These are phyloP conservation scores for Eristalinus sepulchralis DNA, from an alignment of 2,888 invertebrate genomes.

Conservation along the genomic window DNA sequence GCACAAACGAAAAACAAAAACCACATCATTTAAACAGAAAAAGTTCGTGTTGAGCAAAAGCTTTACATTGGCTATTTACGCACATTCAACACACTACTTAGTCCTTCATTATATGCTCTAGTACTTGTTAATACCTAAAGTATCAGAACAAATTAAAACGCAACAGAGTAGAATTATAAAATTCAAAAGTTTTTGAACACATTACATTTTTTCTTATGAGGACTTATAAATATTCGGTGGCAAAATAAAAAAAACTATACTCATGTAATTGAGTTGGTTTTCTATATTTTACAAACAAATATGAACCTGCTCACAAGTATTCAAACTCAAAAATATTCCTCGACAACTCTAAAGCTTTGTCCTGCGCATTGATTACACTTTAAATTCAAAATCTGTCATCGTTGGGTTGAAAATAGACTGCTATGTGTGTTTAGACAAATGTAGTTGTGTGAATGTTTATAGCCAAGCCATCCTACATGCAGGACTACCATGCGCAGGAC, in stretches of 20 bases:
- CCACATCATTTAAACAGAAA: not conserved
- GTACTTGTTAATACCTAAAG: not conserved
- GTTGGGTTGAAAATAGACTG: not conserved
- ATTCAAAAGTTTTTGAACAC: no score
- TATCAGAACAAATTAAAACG: not conserved
- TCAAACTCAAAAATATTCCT: not conserved
- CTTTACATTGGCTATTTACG: not conserved
- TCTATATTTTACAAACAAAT: not conserved
- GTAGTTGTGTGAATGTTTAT: no score
- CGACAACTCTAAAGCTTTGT: constrained; percentile 13
- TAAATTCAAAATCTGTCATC: not conserved
- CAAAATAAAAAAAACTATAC: no score
- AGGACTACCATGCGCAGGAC: not conserved
- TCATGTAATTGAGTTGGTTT: not conserved
- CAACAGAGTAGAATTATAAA: no score
- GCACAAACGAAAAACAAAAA: constrained; percentile 22
- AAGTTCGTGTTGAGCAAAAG: not conserved
- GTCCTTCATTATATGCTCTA: not conserved
- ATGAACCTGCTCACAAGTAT: not conserved
- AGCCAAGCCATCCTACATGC: no score
- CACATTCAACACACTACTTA: not conserved
- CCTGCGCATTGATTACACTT: constrained; percentile 15
- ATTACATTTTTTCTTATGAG: no score
- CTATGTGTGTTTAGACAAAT: not conserved
- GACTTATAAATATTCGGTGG: no score